These are phyloP conservation scores for Cactoblastis cactorum DNA, from an alignment of 2,888 invertebrate genomes.

Conservation along the genomic window DNA sequence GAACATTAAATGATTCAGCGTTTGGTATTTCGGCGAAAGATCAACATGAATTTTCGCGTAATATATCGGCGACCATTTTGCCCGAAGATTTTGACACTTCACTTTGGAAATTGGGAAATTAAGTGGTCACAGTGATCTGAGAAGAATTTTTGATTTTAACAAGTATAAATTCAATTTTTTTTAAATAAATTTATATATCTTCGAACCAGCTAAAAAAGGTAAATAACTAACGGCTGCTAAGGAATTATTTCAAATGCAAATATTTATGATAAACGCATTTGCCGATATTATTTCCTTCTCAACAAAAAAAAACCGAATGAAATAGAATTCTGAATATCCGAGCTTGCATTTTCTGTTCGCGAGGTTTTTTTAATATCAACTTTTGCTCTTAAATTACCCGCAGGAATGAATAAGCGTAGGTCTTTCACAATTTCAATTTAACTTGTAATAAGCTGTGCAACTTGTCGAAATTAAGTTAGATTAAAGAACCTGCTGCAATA, in stretches of 20 bases:
- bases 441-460: conserved; percentile 63
- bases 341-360: conserved; percentile 9
- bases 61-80: too few species aligned
- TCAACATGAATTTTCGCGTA: too few species aligned
- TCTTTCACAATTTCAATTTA: conserved; percentile 65
- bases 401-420: conserved; percentile 36
- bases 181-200: too few species aligned
- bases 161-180: too few species aligned
- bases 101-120: too few species aligned
- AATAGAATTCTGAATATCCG: neutral
- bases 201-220: too few species aligned
- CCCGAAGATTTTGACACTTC: too few species aligned
- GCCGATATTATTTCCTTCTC: neutral
- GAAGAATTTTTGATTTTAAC: too few species aligned
- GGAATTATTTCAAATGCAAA: neutral
- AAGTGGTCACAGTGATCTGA: too few species aligned
- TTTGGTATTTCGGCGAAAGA: too few species aligned
- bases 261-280: neutral
- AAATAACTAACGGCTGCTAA: too few species aligned
- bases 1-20: neutral
- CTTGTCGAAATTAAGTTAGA: conserved; percentile 52
- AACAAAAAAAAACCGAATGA: neutral
- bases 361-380: conserved; percentile 22
- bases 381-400: conserved; percentile 34
- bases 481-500: conserved; percentile 21